Percentiles rank a stretch among this genome's conserved stretches.
Evolutionary conservation across 2,888 invertebrate genomes (phyloP).

Genomic region (Nudaria mundana): DNA sequence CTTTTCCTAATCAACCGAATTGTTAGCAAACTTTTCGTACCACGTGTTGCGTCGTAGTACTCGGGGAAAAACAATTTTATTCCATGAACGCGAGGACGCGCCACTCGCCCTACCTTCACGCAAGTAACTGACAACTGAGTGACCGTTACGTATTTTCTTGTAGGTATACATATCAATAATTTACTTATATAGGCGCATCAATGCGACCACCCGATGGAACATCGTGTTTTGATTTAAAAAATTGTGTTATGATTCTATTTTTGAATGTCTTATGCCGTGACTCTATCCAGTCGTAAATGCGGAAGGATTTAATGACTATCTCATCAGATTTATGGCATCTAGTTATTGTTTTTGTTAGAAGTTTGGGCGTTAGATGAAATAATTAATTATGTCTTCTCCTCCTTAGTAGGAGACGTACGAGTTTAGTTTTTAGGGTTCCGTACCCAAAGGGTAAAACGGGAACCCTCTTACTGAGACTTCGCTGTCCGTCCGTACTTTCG

Average conservation of each 20-base stretch:
- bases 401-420: too few species aligned
- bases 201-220: conserved; percentile 37
- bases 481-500: too few species aligned
- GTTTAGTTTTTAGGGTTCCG: too few species aligned
- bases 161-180: conserved; percentile 63
- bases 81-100: conserved; percentile 47
- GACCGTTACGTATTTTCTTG: conserved; percentile 65
- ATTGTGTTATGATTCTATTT: conserved; percentile 39
- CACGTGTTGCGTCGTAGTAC: conserved; percentile 60
- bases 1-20: conserved; percentile 54
- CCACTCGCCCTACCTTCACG: conserved; percentile 54
- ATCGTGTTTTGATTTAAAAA: conserved; percentile 30
- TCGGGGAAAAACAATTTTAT: conserved; percentile 51
- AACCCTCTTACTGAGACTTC: too few species aligned
- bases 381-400: not conserved
- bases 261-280: conserved; percentile 46
- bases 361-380: not conserved
- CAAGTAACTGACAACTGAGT: conserved; percentile 74
- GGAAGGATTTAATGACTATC: conserved; percentile 13
- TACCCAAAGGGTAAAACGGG: too few species aligned
- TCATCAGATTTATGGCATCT: conserved; percentile 5
- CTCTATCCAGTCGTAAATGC: conserved; percentile 21
- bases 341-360: conserved; percentile 2
- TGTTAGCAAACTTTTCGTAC: conserved; percentile 52
- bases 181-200: conserved; percentile 74